These are phyloP conservation scores for Lottia scabra DNA, from an alignment of 2,888 invertebrate species.

Conservation along the genomic window DNA sequence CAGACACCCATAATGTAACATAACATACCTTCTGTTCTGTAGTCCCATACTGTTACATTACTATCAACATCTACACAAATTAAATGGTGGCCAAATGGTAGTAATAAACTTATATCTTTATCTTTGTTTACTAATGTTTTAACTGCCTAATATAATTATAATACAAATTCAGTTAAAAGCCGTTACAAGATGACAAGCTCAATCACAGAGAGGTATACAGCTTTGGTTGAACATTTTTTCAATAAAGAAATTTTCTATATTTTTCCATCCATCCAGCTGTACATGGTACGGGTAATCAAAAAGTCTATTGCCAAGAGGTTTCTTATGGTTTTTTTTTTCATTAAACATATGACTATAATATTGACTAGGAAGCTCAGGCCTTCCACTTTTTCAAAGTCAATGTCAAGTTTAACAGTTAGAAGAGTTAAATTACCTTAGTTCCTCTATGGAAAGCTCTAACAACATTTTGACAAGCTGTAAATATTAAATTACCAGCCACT, in stretches of 20 bases:
- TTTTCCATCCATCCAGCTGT: too few relatives aligned
- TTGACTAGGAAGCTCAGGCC: too few relatives aligned
- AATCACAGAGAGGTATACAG: neutral
- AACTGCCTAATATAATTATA: slow-evolving; percentile 74
- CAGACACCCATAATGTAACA: too few relatives aligned
- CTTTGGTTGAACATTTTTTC: neutral
- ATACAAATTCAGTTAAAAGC: too few relatives aligned
- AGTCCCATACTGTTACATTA: slow-evolving; percentile 86
- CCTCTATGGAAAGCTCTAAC: slow-evolving; percentile 91
- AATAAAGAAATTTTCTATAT: too few relatives aligned
- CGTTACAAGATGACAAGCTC: neutral
- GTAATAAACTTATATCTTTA: slow-evolving; percentile 79
- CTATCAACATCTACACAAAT: slow-evolving; percentile 86
- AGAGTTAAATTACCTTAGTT: slow-evolving; percentile 75
- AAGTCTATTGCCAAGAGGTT: too few relatives aligned
- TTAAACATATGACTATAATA: too few relatives aligned
- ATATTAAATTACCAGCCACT: slow-evolving; percentile 54
- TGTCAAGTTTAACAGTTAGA: neutral
- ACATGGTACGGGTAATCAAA: too few relatives aligned
- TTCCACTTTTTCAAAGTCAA: too few relatives aligned
- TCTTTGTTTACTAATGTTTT: slow-evolving; percentile 83
- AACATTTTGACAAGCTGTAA: slow-evolving; percentile 71
- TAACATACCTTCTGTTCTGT: slow-evolving; percentile 77
- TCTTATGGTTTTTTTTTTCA: too few relatives aligned
- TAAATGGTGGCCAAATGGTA: slow-evolving; percentile 86